Evolutionary conservation across 2,113 vertebrate genomes (phyloP).

Genomic region (Urocolius indicus): DNA sequence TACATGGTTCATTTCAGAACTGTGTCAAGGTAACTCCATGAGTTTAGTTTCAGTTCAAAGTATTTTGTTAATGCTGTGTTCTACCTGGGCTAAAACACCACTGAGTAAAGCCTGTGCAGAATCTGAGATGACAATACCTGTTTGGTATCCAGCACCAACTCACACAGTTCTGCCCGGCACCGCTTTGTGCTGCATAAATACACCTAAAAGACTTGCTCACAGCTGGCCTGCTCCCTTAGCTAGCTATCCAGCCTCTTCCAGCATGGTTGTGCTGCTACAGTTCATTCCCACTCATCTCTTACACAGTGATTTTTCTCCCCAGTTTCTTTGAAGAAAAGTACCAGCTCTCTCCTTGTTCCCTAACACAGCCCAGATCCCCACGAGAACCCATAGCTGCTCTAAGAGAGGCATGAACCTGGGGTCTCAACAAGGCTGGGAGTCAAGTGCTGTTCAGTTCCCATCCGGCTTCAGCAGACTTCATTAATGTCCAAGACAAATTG

Average conservation of each 20-base stretch:
- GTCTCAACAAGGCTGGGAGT: neutral
- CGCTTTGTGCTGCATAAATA: neutral
- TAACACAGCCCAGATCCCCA: neutral
- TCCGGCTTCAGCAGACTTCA: neutral
- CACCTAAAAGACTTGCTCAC: neutral
- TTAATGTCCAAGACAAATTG: neutral
- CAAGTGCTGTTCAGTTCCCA: neutral
- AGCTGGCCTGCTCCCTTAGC: neutral
- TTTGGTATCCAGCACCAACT: neutral
- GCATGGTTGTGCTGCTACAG: neutral
- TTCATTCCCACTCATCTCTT: neutral
- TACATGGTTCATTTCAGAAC: neutral
- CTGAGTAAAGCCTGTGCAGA: neutral
- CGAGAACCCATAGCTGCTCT: neutral
- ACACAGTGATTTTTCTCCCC: neutral
- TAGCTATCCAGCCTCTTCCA: neutral
- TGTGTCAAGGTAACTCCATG: neutral
- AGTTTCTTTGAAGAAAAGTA: neutral
- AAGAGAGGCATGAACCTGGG: neutral
- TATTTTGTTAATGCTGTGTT: neutral
- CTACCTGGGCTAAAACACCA: neutral
- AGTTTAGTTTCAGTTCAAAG: neutral
- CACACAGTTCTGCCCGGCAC: neutral
- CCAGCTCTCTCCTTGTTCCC: neutral
- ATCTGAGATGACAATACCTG: neutral